phyloP scores from a whole-genome alignment of 2,113 vertebrate species.

The Cettia cetti region DNA sequence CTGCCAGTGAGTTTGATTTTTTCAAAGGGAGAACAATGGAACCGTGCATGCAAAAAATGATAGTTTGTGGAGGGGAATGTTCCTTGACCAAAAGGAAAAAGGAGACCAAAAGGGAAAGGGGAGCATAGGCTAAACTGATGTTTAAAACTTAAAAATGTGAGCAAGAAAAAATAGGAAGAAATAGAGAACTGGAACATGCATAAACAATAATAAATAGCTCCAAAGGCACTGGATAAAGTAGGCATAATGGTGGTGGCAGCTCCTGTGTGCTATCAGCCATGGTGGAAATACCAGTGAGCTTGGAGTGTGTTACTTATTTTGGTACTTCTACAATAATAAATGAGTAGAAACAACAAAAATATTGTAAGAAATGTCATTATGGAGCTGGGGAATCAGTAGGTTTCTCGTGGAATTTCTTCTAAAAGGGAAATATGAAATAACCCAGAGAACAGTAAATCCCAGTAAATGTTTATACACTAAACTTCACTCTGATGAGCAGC shows the following conservation, averaged over 20 bases:
- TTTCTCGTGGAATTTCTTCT: background rate
- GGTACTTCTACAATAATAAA: background rate
- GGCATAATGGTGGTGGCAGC: background rate
- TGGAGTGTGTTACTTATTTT: background rate
- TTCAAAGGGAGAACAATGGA: constrained; percentile 1
- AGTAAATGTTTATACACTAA: constrained; percentile 1
- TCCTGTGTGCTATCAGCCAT: background rate
- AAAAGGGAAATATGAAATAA: background rate
- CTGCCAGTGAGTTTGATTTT: background rate
- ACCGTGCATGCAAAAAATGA: background rate
- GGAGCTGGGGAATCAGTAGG: background rate
- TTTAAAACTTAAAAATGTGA: background rate
- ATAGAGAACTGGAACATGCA: background rate
- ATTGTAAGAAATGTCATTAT: background rate
- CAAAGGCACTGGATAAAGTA: background rate
- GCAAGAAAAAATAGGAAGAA: background rate
- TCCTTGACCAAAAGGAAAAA: background rate
- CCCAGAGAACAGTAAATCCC: background rate
- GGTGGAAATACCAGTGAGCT: background rate
- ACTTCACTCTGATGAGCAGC: constrained; percentile 1
- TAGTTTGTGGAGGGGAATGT: background rate
- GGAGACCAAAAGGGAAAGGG: background rate
- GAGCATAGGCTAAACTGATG: background rate
- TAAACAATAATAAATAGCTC: background rate
- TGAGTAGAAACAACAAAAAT: background rate